Conservation (phyloP, 2,113 vertebrate genomes). For the Urocitellus parryii region DNA sequence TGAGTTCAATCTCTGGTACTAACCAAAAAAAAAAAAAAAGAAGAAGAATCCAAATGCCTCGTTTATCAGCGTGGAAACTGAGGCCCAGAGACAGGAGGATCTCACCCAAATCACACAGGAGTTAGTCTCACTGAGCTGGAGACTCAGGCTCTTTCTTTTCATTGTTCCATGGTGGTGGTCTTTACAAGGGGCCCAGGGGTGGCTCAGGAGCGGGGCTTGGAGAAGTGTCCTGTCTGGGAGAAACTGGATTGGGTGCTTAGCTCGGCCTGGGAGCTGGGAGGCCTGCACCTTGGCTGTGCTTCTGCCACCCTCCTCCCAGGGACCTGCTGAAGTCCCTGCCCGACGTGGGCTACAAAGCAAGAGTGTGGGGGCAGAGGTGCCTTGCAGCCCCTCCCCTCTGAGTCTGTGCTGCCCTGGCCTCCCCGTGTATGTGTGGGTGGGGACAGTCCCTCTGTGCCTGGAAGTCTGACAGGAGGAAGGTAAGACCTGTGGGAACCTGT, state of each 20-base stretch:
- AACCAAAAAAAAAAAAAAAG: no score
- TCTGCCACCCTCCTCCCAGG: background rate
- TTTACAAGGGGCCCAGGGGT: background rate
- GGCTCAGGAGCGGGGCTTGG: background rate
- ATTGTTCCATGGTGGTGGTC: background rate
- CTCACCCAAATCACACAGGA: no score
- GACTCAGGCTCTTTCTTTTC: background rate
- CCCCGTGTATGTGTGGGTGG: rapidly evolving
- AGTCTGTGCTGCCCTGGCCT: background rate
- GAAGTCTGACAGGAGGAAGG: background rate
- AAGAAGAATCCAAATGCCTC: background rate
- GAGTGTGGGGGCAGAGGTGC: background rate
- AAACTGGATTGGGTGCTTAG: background rate
- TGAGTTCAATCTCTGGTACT: no score
- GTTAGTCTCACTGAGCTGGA: background rate
- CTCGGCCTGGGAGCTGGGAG: background rate
- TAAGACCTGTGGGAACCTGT: constrained; percentile 64
- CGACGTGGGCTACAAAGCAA: rapidly evolving
- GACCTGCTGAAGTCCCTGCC: background rate
- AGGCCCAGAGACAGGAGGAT: background rate
- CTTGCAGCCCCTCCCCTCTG: background rate
- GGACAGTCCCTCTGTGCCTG: no score
- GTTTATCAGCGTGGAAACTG: background rate
- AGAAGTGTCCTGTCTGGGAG: background rate
- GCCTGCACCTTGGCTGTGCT: background rate